Percentiles rank a stretch among this genome's conserved stretches.
phyloP scores from a whole-genome alignment of 2,113 vertebrate species.

The Platichthys flesus region DNA sequence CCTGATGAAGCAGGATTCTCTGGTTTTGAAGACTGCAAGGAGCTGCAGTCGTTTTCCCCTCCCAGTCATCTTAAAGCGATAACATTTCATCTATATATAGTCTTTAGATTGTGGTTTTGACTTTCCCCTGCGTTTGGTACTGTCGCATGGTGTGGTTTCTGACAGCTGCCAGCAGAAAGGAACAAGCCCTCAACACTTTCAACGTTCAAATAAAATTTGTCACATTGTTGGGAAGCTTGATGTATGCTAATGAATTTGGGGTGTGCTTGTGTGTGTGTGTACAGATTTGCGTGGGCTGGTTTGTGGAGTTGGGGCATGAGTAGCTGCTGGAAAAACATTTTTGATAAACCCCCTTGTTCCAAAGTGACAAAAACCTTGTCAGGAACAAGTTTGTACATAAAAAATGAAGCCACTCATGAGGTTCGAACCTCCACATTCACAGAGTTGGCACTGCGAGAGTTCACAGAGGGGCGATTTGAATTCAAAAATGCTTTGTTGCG shows the following conservation, averaged over 20 bases:
- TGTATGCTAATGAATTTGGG: slow-evolving; percentile 81
- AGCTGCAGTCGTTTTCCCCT: slow-evolving; percentile 61
- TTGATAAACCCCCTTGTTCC: slow-evolving; percentile 60
- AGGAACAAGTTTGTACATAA: slow-evolving; percentile 78
- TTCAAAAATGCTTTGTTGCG: slow-evolving; percentile 59
- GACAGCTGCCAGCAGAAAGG: slow-evolving; percentile 85
- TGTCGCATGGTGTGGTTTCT: slow-evolving; percentile 78
- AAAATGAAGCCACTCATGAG: slow-evolving; percentile 76
- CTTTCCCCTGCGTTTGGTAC: slow-evolving; percentile 68
- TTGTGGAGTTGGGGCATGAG: slow-evolving; percentile 32
- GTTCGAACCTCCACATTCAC: slow-evolving; percentile 70
- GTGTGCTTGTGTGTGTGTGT: slow-evolving; percentile 31
- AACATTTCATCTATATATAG: slow-evolving; percentile 87
- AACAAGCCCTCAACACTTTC: slow-evolving; percentile 78
- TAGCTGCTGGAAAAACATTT: slow-evolving; percentile 66
- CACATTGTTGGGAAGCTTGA: slow-evolving; percentile 78
- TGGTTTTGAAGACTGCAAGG: slow-evolving; percentile 70
- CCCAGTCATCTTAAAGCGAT: slow-evolving; percentile 80
- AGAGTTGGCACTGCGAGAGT: slow-evolving; percentile 58
- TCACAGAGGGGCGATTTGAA: slow-evolving; percentile 71
- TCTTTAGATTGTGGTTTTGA: slow-evolving; percentile 81
- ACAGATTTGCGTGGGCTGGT: slow-evolving; percentile 35
- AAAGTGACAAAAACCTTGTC: slow-evolving; percentile 79
- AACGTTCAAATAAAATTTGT: slow-evolving; percentile 81
- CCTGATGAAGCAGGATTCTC: slow-evolving; percentile 67